These are phyloP conservation scores for Phrynocephalus versicolor DNA, from an alignment of 2,113 vertebrate species.

Conservation along the genomic window DNA sequence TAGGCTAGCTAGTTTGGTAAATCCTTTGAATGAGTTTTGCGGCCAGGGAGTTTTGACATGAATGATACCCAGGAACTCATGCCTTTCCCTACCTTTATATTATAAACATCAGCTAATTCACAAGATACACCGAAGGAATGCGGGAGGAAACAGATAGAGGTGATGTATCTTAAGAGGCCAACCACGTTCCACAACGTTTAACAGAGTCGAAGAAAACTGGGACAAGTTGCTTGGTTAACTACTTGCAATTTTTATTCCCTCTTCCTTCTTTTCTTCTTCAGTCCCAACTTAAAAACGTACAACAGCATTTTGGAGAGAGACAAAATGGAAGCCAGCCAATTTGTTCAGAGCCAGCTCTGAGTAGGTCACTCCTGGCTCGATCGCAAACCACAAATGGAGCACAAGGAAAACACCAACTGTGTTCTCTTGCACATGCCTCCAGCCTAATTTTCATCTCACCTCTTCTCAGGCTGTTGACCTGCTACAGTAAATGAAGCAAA, in stretches of 20 bases:
- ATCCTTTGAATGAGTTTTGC: not conserved
- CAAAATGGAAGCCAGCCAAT: constrained; percentile 46
- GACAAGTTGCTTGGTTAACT: not conserved
- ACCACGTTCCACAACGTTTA: not conserved
- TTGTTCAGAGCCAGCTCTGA: constrained; percentile 42
- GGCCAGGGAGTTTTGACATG: not conserved
- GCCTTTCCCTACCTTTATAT: accelerated
- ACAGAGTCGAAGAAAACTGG: not conserved
- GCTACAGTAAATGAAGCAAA: constrained; percentile 12
- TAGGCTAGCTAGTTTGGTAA: constrained; percentile 2
- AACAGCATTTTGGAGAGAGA: constrained; percentile 32
- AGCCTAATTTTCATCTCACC: constrained; percentile 8
- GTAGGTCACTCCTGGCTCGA: constrained; percentile 62
- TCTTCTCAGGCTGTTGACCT: not conserved
- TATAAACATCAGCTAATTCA: not conserved
- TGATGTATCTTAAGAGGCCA: not conserved
- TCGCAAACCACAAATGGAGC: constrained; percentile 49
- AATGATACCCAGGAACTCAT: not conserved
- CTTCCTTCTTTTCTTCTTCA: constrained; percentile 16
- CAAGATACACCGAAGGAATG: not conserved
- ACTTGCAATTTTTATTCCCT: constrained; percentile 2
- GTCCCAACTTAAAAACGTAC: not conserved
- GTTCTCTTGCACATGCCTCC: not conserved
- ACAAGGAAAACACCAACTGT: constrained; percentile 49
- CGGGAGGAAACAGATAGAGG: not conserved